phyloP scores from a whole-genome alignment of 2,113 vertebrate genomes.

The Struthio camelus region DNA sequence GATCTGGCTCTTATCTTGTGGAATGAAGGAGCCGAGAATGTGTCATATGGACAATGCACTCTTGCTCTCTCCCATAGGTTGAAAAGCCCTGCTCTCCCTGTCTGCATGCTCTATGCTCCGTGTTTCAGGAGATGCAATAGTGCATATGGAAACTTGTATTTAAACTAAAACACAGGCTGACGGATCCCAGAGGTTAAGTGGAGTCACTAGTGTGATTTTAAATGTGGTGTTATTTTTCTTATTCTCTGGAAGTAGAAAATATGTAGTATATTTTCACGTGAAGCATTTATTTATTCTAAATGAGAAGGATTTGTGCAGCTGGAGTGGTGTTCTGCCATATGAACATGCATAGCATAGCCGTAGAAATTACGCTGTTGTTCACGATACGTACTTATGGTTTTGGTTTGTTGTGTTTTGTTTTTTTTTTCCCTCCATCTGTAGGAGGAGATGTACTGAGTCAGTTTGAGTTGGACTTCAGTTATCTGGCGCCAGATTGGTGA shows the following conservation, averaged over 20 bases:
- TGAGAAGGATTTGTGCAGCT: neutral
- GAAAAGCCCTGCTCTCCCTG: neutral
- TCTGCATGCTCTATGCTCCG: neutral
- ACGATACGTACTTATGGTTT: neutral
- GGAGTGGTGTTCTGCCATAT: neutral
- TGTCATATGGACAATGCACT: neutral
- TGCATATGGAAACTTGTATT: neutral
- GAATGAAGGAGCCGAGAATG: neutral
- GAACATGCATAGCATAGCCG: neutral
- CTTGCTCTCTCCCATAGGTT: neutral
- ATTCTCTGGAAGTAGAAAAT: neutral
- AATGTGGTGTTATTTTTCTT: neutral
- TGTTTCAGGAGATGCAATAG: neutral
- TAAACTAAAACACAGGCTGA: neutral
- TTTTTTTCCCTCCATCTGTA: slow-evolving; percentile 31
- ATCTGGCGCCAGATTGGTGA: slow-evolving; percentile 75
- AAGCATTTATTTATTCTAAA: neutral
- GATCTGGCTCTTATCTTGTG: neutral
- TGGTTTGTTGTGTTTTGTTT: neutral
- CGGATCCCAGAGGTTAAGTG: neutral
- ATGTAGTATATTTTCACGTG: neutral
- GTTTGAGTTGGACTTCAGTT: slow-evolving; percentile 80
- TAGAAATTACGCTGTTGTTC: rapidly evolving
- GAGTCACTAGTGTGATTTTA: neutral
- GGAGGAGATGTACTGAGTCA: slow-evolving; percentile 83